A percentile compares a stretch with the other conserved stretches of the same genome.
phyloP scores from a whole-genome alignment of 2,113 vertebrate genomes.

The Blennius ocellaris region DNA sequence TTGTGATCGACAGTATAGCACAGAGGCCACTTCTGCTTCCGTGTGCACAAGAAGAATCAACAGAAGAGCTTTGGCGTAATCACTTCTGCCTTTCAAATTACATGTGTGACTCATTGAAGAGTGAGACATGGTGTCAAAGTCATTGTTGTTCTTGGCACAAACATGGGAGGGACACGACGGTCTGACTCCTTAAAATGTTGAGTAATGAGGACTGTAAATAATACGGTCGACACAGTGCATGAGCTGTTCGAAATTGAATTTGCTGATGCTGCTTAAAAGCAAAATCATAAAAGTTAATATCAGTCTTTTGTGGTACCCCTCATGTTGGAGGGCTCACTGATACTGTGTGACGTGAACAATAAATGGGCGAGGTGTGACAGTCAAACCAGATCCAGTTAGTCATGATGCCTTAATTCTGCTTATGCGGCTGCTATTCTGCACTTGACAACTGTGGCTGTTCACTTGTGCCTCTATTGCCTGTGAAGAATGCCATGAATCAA shows the following conservation, averaged over 20 bases:
- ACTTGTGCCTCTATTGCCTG: slow-evolving; percentile 34
- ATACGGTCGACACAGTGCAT: not conserved
- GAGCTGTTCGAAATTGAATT: slow-evolving; percentile 1
- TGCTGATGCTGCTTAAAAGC: not conserved
- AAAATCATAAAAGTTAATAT: not conserved
- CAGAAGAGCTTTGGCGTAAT: slow-evolving; percentile 59
- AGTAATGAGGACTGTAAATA: not conserved
- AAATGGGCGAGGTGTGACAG: slow-evolving; percentile 18
- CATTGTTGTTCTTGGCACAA: not conserved
- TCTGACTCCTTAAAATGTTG: slow-evolving; percentile 3
- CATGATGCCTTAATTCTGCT: slow-evolving; percentile 54
- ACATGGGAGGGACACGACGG: not conserved
- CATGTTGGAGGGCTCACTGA: not conserved
- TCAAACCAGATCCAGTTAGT: slow-evolving; percentile 47
- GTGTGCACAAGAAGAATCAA: slow-evolving; percentile 52
- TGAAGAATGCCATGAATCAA: slow-evolving; percentile 69
- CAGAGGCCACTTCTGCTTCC: slow-evolving; percentile 75
- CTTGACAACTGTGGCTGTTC: slow-evolving; percentile 60
- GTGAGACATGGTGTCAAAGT: not conserved
- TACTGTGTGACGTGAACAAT: not conserved
- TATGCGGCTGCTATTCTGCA: slow-evolving; percentile 40
- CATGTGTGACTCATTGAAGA: slow-evolving; percentile 11
- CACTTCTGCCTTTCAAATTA: slow-evolving; percentile 68
- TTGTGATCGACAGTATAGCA: slow-evolving; percentile 56
- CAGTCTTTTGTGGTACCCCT: not conserved